A percentile compares a stretch with the other conserved stretches of the same genome.
These are phyloP conservation scores for Aldrovandia affinis DNA, from an alignment of 2,797 vertebrate species.

Conservation along the genomic window DNA sequence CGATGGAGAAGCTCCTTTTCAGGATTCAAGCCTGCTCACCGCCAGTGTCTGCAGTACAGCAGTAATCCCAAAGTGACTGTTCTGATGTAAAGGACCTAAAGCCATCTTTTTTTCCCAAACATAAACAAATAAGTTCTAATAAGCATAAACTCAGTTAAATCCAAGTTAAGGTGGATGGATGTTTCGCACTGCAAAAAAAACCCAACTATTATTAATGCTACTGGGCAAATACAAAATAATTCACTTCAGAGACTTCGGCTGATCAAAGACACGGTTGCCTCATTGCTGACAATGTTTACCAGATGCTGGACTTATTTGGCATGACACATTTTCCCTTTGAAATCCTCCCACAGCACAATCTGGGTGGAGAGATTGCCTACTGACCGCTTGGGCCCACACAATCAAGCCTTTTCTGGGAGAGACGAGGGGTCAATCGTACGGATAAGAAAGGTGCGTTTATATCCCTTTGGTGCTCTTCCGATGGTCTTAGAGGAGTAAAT, in stretches of 20 bases:
- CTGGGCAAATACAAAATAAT: slow-evolving; percentile 34
- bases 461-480: too few relatives aligned
- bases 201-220: slow-evolving; percentile 44
- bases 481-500: background rate
- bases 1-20: background rate
- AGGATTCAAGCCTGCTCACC: background rate
- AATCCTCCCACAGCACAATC: background rate
- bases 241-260: slow-evolving; percentile 34
- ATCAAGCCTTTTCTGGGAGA: background rate
- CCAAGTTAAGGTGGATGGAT: background rate
- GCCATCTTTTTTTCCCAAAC: background rate
- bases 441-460: background rate
- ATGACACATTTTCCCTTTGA: slow-evolving; percentile 20
- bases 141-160: background rate
- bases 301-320: background rate
- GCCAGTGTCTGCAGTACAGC: background rate
- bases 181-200: background rate
- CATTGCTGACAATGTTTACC: slow-evolving; percentile 19
- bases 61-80: background rate
- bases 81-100: background rate
- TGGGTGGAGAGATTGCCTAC: slow-evolving; percentile 10
- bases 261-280: background rate
- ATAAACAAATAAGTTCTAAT: background rate
- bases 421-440: background rate
- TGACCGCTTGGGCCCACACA: background rate